Conservation (phyloP, 2,113 vertebrate species). For the Macheiramphus alcinus region DNA sequence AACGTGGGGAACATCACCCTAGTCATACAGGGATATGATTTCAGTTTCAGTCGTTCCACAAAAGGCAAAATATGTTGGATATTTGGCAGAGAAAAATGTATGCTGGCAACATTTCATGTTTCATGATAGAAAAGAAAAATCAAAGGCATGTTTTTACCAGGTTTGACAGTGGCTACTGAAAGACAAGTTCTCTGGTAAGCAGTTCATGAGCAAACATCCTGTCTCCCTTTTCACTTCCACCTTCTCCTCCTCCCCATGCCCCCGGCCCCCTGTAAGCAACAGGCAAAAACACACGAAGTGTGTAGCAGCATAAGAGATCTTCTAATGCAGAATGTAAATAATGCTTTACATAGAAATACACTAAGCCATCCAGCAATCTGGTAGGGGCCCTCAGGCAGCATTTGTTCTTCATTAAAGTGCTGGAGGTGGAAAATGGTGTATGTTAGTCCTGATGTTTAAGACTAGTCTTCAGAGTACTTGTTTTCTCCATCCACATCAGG, state of each 20-base stretch:
- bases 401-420: background rate
- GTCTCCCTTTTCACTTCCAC: background rate
- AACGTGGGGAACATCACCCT: background rate
- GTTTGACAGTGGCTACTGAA: background rate
- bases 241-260: background rate
- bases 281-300: background rate
- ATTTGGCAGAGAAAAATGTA: background rate
- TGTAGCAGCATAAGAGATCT: background rate
- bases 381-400: background rate
- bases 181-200: background rate
- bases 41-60: constrained; percentile 28
- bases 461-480: background rate
- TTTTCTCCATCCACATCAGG: background rate
- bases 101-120: background rate
- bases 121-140: background rate
- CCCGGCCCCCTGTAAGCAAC: background rate
- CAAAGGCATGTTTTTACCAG: background rate
- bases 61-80: background rate
- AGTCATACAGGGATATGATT: background rate
- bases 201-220: background rate
- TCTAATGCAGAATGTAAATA: background rate
- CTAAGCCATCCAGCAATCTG: background rate
- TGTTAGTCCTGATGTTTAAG: background rate
- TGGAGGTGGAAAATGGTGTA: background rate
- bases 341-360: background rate